These are phyloP conservation scores for Trachelipus rathkii DNA, from an alignment of 1,140 invertebrate genomes.

Conservation along the genomic window DNA sequence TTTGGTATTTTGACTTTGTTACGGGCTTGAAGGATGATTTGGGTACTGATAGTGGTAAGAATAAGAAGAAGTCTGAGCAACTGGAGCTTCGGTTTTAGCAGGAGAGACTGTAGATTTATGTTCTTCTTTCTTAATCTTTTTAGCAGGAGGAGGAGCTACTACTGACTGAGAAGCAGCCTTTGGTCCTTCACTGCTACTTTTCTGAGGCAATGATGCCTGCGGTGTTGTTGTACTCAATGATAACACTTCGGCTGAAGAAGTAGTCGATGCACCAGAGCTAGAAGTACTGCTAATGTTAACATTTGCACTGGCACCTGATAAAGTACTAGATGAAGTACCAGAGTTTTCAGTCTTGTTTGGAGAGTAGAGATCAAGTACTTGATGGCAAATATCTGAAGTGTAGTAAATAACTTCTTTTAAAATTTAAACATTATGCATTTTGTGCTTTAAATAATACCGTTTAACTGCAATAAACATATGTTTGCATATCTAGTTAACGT, in stretches of 20 bases:
- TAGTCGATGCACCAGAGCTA: not conserved
- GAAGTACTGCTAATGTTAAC: not conserved
- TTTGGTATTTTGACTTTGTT: too few relatives aligned
- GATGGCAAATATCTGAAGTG: conserved; percentile 86
- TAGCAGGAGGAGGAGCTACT: conserved; percentile 23
- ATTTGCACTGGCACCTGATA: conserved; percentile 19
- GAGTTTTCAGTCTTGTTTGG: conserved; percentile 51
- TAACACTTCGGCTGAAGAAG: not conserved
- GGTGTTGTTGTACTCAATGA: not conserved
- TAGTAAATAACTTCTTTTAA: not conserved
- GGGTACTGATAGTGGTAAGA: conserved; percentile 21
- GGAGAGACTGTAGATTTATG: conserved; percentile 30
- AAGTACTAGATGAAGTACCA: conserved; percentile 9
- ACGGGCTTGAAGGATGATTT: conserved; percentile 19
- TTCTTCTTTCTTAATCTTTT: conserved; percentile 39
- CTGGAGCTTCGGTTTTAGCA: not conserved
- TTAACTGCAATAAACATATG: not conserved
- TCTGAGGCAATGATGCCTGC: conserved; percentile 14
- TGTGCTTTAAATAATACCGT: too few relatives aligned
- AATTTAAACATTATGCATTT: too few relatives aligned
- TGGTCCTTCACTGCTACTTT: conserved; percentile 16
- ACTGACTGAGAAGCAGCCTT: conserved; percentile 86
- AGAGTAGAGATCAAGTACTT: conserved; percentile 84
- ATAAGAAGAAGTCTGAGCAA: not conserved
- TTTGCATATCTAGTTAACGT: not conserved